A percentile compares a stretch with the other conserved stretches of the same genome.
Conservation (phyloP, 2,797 vertebrate genomes). For the Oreochromis mossambicus region DNA sequence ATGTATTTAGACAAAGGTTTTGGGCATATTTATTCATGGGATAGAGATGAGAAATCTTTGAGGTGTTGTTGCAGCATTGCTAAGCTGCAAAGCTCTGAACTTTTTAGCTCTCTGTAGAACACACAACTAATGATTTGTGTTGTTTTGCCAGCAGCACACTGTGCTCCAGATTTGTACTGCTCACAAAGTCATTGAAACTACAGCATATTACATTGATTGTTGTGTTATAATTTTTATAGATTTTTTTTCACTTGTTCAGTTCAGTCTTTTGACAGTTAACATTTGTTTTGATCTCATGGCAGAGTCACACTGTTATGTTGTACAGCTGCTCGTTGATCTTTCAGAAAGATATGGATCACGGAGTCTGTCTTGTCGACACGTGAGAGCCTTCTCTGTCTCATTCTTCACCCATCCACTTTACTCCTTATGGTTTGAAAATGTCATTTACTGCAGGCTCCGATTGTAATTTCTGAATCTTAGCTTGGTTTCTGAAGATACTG, state of each 20-base stretch:
- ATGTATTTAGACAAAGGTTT: constrained; percentile 36
- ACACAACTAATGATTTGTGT: constrained; percentile 54
- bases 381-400: background rate
- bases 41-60: constrained; percentile 24
- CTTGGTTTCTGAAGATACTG: constrained; percentile 24
- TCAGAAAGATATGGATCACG: constrained; percentile 19
- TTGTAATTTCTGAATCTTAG: constrained; percentile 23
- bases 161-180: constrained; percentile 53
- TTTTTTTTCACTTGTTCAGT: background rate
- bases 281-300: constrained; percentile 23
- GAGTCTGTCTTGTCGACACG: background rate
- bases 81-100: constrained; percentile 40
- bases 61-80: constrained; percentile 51
- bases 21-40: constrained; percentile 49
- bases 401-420: constrained; percentile 5
- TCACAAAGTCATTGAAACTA: constrained; percentile 38
- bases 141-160: constrained; percentile 61
- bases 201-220: constrained; percentile 33
- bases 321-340: background rate
- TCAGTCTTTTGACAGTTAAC: constrained; percentile 12
- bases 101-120: constrained; percentile 19
- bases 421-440: background rate
- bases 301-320: background rate
- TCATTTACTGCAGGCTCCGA: background rate
- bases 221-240: constrained; percentile 28